Conservation (phyloP, 2,888 invertebrate species). For the Caenorhabditis sinica region DNA sequence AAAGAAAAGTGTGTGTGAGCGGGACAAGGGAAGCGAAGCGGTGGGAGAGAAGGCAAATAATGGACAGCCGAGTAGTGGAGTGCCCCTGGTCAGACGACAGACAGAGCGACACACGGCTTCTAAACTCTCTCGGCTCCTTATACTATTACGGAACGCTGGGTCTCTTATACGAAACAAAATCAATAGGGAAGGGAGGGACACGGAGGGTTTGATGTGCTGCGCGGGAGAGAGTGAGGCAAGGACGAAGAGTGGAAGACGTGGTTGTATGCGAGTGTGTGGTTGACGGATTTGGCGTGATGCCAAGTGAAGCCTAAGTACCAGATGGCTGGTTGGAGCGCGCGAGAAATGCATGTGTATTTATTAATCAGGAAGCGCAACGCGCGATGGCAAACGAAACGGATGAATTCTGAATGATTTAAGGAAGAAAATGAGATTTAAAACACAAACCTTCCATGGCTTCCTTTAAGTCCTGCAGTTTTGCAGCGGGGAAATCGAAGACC, state of each 20-base stretch:
- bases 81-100: neutral
- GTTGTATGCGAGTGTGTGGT: neutral
- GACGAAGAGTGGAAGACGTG: neutral
- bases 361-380: neutral
- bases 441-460: constrained; percentile 40
- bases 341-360: neutral
- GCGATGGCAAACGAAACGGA: neutral
- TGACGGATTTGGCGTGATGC: constrained; percentile 26
- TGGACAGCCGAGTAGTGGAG: constrained; percentile 3
- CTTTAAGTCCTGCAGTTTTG: constrained; percentile 28
- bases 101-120: constrained; percentile 13
- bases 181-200: neutral
- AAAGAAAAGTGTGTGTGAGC: neutral
- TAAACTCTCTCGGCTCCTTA: constrained; percentile 1
- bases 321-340: neutral
- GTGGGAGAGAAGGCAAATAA: constrained; percentile 7
- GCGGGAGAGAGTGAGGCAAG: neutral
- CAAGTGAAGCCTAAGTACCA: constrained; percentile 6
- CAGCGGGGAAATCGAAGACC: constrained; percentile 10
- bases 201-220: neutral
- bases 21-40: neutral
- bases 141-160: neutral
- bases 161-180: constrained; percentile 15
- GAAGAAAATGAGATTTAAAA: neutral
- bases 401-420: neutral